Conservation (phyloP, 2,888 invertebrate genomes). For the Cybosia mesomella region DNA sequence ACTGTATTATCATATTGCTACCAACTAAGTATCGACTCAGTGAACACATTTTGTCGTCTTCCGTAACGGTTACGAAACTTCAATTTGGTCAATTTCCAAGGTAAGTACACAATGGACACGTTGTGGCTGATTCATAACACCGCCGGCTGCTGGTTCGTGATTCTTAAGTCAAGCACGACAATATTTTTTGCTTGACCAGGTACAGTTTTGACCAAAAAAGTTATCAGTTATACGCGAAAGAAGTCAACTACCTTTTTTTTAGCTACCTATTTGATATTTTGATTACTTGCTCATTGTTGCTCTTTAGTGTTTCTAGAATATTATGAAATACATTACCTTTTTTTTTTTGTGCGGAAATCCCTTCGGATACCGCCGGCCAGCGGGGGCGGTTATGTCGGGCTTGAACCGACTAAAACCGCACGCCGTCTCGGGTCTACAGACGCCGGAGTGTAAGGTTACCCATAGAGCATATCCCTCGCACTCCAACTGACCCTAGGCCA, state of each 20-base stretch:
- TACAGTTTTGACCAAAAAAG: slow-evolving; percentile 33
- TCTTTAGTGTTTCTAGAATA: too few species aligned
- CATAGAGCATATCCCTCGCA: too few species aligned
- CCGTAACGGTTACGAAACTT: slow-evolving; percentile 68
- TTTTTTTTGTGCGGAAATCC: too few species aligned
- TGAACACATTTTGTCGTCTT: slow-evolving; percentile 46
- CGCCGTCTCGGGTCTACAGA: too few species aligned
- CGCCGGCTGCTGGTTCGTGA: slow-evolving; percentile 52
- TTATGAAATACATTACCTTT: too few species aligned
- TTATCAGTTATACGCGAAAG: not conserved
- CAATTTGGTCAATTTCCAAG: slow-evolving; percentile 67
- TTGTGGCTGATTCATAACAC: slow-evolving; percentile 50
- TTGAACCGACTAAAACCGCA: too few species aligned
- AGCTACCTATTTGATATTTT: not conserved
- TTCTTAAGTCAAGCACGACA: slow-evolving; percentile 48
- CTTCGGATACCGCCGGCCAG: too few species aligned
- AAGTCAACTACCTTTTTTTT: not conserved
- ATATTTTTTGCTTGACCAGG: slow-evolving; percentile 53
- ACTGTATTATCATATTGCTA: slow-evolving; percentile 22
- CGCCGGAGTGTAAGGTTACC: too few species aligned
- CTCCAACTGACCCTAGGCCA: too few species aligned
- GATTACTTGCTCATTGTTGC: not conserved
- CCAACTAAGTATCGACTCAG: slow-evolving; percentile 34
- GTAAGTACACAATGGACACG: slow-evolving; percentile 61
- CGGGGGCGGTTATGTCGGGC: too few species aligned